A percentile compares a stretch with the other conserved stretches of the same genome.
These are phyloP conservation scores for Bibio marci DNA, from an alignment of 2,888 invertebrate species.

Conservation along the genomic window DNA sequence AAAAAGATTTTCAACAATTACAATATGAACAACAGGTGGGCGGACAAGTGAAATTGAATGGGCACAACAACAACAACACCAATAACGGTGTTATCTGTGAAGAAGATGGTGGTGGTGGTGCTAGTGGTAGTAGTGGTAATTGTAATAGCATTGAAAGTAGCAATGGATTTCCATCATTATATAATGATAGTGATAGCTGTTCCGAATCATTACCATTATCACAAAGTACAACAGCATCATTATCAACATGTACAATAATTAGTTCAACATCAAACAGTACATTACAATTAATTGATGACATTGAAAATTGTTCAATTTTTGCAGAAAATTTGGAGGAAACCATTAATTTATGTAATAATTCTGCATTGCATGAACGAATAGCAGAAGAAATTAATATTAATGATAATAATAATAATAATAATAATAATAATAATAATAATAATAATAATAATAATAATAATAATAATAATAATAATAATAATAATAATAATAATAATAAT, in stretches of 20 bases:
- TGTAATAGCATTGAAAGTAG: constrained; percentile 16
- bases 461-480: no score
- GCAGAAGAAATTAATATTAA: no score
- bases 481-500: no score
- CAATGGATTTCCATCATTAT: constrained; percentile 1
- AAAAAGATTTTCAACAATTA: constrained; percentile 6
- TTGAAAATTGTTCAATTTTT: no score
- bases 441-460: no score
- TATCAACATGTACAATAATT: constrained; percentile 8
- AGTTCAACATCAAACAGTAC: constrained; percentile 10
- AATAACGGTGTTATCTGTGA: background rate
- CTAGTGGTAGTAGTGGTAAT: background rate
- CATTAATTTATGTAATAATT: no score
- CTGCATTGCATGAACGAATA: no score
- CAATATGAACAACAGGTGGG: background rate
- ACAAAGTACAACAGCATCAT: constrained; percentile 11
- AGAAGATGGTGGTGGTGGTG: no score
- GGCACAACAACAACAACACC: constrained; percentile 1
- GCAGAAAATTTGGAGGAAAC: no score
- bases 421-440: no score
- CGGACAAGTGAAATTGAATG: no score
- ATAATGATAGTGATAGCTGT: constrained; percentile 9
- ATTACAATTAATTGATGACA: constrained; percentile 12
- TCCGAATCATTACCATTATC: constrained; percentile 14
- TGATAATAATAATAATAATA: no score